Evolutionary conservation across 2,888 invertebrate genomes (phyloP), one percentile per base, ranked within the genome.

Genomic region (Pogonocherus hispidulus): DNA sequence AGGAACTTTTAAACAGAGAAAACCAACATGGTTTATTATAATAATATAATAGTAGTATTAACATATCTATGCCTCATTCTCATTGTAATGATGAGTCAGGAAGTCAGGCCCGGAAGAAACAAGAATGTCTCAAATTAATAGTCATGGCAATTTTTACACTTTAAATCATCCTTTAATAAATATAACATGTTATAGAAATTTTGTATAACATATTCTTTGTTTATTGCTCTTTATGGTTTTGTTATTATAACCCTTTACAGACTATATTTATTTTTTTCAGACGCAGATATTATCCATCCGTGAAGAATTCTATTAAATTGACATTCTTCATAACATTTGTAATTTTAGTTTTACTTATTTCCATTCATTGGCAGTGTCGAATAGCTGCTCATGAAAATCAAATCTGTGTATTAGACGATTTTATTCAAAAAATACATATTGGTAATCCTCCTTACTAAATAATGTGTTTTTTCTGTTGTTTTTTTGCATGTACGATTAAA

Each of bases 401-500:
- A 67, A 65, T 72, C 14, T 77, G 77, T 66, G 72, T 73, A 32
- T 62, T 77, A 27, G 75, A 77, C 52, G 71, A 74, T 63, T 65
- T 75, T 23, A 67, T 75, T 32, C 69, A 67, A 49, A 71, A 73
- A 52, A 67, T 72, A 54, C 67, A 65, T 35, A 51, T 69, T 19
- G 76, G 77, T 35, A 27, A 67, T n/a, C 76, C 77, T n/a, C 77
- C 76, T 16, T 75, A 75, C 59, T 76, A 63, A 74, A 47, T 52
- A 47, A 67, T 69, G 23, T 55, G 37, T 55, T 63, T 63, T 63
- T 60, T 66, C 46, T 51, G 23, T 57, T 63, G 47, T 23, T 54
- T 59, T 65, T 57, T 59, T 66, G 54, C 55, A n/a, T 18, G 60
- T 46, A 54, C 60, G 52, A 54, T n/a, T 62, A 14, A 67, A 67